These are phyloP conservation scores for Aplochiton taeniatus DNA, from an alignment of 2,797 vertebrate species.

Conservation along the genomic window DNA sequence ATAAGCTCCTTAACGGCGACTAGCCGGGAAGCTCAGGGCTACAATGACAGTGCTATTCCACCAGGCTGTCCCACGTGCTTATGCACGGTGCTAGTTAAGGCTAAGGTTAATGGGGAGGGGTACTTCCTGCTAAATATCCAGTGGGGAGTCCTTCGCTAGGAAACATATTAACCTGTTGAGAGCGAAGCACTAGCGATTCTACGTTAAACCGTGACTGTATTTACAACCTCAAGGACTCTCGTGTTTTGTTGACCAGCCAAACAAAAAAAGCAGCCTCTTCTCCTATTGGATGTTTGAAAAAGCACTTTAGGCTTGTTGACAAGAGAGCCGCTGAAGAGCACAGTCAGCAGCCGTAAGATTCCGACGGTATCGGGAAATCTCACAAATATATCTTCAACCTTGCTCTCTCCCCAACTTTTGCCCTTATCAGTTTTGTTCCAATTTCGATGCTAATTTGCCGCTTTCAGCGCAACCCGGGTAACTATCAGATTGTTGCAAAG, in stretches of 20 bases:
- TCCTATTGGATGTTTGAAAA: constrained; percentile 13
- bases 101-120: not conserved
- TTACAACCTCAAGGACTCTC: not conserved
- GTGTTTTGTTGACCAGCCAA: constrained; percentile 15
- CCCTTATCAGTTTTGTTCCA: not conserved
- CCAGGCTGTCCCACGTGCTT: constrained; percentile 43
- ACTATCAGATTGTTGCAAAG: constrained; percentile 14
- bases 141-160: not conserved
- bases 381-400: constrained; percentile 8
- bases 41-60: constrained; percentile 58
- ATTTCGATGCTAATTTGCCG: not conserved
- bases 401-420: not conserved
- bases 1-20: constrained; percentile 32
- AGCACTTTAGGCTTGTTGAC: not conserved
- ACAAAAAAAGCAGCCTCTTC: constrained; percentile 14
- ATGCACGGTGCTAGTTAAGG: constrained; percentile 12
- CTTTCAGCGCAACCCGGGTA: not conserved
- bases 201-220: not conserved
- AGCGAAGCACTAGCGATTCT: not conserved
- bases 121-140: constrained; percentile 23
- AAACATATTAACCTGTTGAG: not conserved
- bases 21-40: constrained; percentile 52
- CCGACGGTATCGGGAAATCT: constrained; percentile 1
- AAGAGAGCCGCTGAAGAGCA: constrained; percentile 10
- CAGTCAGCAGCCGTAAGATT: constrained; percentile 11